phyloP scores from a whole-genome alignment of 2,888 invertebrate genomes.

The Drosophila bunnanda region DNA sequence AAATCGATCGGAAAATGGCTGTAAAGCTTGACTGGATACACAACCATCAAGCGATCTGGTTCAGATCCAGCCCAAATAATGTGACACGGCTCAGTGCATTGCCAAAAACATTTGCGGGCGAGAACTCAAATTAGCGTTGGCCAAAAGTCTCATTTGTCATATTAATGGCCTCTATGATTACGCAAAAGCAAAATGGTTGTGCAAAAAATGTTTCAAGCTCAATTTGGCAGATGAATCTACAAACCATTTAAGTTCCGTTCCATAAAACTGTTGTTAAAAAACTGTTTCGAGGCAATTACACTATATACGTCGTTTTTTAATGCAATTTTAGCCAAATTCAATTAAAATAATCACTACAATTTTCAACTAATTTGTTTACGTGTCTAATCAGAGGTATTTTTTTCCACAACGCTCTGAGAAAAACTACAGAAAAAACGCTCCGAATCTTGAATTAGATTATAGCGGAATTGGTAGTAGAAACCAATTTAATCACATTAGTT shows the following conservation, averaged over 20 bases:
- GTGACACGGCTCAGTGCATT: constrained; percentile 45
- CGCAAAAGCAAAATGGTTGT: constrained; percentile 17
- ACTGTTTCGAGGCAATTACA: constrained; percentile 12
- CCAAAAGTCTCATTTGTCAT: constrained; percentile 9
- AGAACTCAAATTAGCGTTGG: constrained; percentile 32
- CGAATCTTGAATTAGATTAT: constrained; percentile 13
- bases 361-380: constrained; percentile 28
- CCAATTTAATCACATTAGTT: constrained; percentile 32
- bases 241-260: constrained; percentile 21
- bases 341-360: constrained; percentile 42
- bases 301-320: not conserved
- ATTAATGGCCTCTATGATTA: constrained; percentile 33
- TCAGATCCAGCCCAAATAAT: constrained; percentile 2
- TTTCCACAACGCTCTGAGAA: not conserved
- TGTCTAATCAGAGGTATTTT: constrained; percentile 4
- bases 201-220: constrained; percentile 39
- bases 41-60: constrained; percentile 2
- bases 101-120: constrained; percentile 40
- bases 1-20: constrained; percentile 18
- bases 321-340: constrained; percentile 18
- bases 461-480: not conserved
- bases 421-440: not conserved
- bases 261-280: constrained; percentile 24
- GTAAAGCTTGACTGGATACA: constrained; percentile 50
- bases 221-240: constrained; percentile 40